A percentile compares a stretch with the other conserved stretches of the same genome.
Conservation (phyloP, 2,113 vertebrate species). For the Chaenogobius annularis region DNA sequence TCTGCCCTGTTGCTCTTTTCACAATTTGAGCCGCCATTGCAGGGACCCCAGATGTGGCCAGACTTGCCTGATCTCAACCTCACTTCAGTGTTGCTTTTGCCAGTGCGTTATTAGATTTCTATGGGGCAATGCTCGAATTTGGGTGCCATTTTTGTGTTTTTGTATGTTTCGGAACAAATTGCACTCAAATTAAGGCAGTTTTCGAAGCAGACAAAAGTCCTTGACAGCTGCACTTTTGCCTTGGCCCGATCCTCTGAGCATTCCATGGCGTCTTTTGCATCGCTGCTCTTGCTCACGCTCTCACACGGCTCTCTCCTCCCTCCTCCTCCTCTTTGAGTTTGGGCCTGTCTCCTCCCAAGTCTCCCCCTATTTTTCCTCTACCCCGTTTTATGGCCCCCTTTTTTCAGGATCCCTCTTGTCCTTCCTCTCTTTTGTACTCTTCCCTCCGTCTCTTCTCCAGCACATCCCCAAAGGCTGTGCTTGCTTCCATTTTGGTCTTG, state of each 20-base stretch:
- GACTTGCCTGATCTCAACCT: constrained; percentile 3
- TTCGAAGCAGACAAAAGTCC: constrained; percentile 64
- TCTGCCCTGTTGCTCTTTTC: constrained; percentile 21
- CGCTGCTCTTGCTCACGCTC: constrained; percentile 64
- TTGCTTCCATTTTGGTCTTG: constrained; percentile 54
- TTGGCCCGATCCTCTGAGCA: constrained; percentile 61
- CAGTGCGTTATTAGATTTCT: neutral
- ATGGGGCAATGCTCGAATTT: neutral
- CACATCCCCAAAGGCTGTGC: constrained; percentile 18
- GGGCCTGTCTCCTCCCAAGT: constrained; percentile 18
- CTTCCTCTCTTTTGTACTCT: constrained; percentile 27
- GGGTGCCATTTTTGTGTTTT: neutral
- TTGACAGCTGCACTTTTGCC: constrained; percentile 70
- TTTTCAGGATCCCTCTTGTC: constrained; percentile 28
- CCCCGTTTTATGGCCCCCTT: constrained; percentile 28
- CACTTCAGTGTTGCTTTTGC: neutral
- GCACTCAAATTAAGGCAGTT: constrained; percentile 38
- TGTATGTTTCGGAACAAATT: constrained; percentile 40
- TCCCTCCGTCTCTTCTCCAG: constrained; percentile 5
- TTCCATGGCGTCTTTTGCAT: constrained; percentile 71
- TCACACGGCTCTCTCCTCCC: constrained; percentile 40
- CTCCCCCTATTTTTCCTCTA: constrained; percentile 26
- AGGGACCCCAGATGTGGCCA: neutral
- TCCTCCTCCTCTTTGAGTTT: neutral
- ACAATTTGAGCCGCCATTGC: neutral